Conservation (phyloP, 1,140 invertebrate species). For the Colletes latitarsis region DNA sequence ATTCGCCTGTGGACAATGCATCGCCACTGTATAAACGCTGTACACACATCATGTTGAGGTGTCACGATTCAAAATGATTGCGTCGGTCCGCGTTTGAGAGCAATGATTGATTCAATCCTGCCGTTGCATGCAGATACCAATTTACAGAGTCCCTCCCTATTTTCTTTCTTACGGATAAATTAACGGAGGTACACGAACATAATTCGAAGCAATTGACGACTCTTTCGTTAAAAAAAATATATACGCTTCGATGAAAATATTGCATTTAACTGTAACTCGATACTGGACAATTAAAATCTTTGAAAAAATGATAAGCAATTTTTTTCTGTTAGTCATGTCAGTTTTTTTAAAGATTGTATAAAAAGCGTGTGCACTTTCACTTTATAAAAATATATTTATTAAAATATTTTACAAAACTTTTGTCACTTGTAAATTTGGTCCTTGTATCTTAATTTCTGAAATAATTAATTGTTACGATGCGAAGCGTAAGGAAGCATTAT, state of each 20-base stretch:
- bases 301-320: too few species aligned
- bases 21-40: constrained; percentile 35
- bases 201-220: neutral
- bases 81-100: constrained; percentile 10
- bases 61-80: constrained; percentile 33
- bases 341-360: too few species aligned
- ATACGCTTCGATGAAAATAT: too few species aligned
- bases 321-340: too few species aligned
- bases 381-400: too few species aligned
- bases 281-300: too few species aligned
- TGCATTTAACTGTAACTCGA: too few species aligned
- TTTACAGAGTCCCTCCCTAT: neutral
- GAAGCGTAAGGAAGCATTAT: neutral
- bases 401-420: too few species aligned
- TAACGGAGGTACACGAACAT: neutral
- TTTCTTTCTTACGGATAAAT: neutral
- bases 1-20: constrained; percentile 7
- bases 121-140: neutral
- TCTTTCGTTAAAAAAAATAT: neutral
- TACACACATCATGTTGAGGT: constrained; percentile 42
- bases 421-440: too few species aligned
- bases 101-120: constrained; percentile 36
- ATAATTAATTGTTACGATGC: too few species aligned
- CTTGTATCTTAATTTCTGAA: too few species aligned
- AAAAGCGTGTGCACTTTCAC: too few species aligned